Evolutionary conservation across 2,797 vertebrate genomes (phyloP), one percentile per base, ranked within the genome.

Genomic region (Chiloscyllium punctatum): DNA sequence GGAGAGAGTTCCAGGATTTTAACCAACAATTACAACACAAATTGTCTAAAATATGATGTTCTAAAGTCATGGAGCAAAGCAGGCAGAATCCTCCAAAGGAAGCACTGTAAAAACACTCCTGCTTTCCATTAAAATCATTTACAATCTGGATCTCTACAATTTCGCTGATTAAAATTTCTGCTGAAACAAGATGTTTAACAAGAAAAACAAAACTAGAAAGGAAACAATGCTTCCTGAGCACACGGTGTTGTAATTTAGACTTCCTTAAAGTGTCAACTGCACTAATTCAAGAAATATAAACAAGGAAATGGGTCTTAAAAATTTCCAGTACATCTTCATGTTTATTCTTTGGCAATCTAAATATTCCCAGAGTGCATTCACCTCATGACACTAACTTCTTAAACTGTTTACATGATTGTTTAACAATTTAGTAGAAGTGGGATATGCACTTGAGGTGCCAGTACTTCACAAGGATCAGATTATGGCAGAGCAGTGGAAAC

Each of bases 171-270:
- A 91, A 91, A 91, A n/a, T 37, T 53, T 66, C 33, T 62, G 88
- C 4, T 91, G 16, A 91, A 91, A 66, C 88, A 91, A 91, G 62
- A 27, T 51, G 88, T 57, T 90, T 91, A 8, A 91, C 25, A 87
- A 51, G 53, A 57, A 91, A 91, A 66, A 21, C 86, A 87, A 87
- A 25, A 53, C 27, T 30, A 91, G 88, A n/a, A n/a, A 91, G 88
- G 88, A 91, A 91, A 57, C 13, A 66, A n/a, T 91, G 62, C 88
- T 91, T 91, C 88, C 88, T 91, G 88, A 91, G 88, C 27, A n/a
- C 88, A 91, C 33, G 4, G 62, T 91, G 88, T 90, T 90, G 30
- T 91, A 91, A 91, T 62, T 62, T 91, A 62, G 57, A 66, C 53
- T 91, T n/a, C 48, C 57, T 33, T 66, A 66, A 91, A 91, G 88